Evolutionary conservation across 1,140 invertebrate genomes (phyloP), one percentile per base, ranked within the genome.

Genomic region (Drosophila persimilis): DNA sequence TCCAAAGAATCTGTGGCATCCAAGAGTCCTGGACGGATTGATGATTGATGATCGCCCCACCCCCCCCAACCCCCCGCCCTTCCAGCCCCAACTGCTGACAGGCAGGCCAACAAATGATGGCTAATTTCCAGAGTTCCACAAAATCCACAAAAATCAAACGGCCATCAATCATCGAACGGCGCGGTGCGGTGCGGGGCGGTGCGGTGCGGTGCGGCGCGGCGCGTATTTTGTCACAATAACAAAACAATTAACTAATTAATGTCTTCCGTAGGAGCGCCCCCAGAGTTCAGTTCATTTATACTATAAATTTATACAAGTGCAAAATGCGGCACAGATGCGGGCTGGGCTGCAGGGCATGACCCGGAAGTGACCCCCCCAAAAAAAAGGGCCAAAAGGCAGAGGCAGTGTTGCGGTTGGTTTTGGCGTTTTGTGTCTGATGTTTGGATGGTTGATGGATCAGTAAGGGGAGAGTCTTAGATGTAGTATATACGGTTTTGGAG

Each of bases 181-280:
- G 20, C 20, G 20, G 20, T 20, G 20, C 20, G 20, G 20, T 1
- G 20, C 20, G 20, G 20, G 2, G 20, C 20, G 20, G 20, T 20
- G 20, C 20, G 20, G 20, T 1, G 20, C 20, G 20, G 20, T 20
- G 20, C 20, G 20, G 20, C 2, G 20, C 20, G 35, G 35, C 35
- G 35, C 3, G 35, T 13, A 39, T 39, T 71, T 75, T 77, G 75
- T 77, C 74, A 74, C 71, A 70, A 73, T 74, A 77, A 73, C 71
- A 64, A 74, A 73, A 51, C 60, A 70, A 77, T 77, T 77, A 54
- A 41, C 59, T 64, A 73, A 74, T 64, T 65, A 77, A 70, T 59
- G 56, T 56, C 61, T 65, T 57, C 35, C 56, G 60, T 44, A 55
- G 24, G 48, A 57, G n/a, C 45, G 44, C 2, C 17, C 8, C 8